Base-by-base conservation (phyloP, 2,113 vertebrate genomes). In the Lynx canadensis region DNA sequence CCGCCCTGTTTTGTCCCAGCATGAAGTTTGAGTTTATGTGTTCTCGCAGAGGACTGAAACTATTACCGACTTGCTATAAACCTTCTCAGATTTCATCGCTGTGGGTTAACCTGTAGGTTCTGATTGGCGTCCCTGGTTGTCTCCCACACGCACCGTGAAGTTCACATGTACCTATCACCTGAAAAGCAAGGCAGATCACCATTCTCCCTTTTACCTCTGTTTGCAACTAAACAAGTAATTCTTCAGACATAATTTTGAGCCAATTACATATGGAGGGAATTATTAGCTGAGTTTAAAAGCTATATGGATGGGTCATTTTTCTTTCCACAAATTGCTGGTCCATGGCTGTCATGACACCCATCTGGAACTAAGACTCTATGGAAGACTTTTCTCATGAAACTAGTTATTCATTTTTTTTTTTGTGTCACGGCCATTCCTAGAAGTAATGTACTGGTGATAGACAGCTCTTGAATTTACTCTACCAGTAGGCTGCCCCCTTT, bases 51-150 rank as follows among this genome's bases (percentile, higher is more conserved):
- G 98, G 98, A 98, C 98, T 99, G 98, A 98, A 99, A 98, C 98
- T 98, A 98, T 99, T 99, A 99, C 98, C 98, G 98, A 99, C 98
- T 99, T 98, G 99, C 99, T 99, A 99, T 99, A 99, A 99, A 99
- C 98, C 98, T 93, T 98, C 99, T 99, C 99, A 97, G 98, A 98
- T 99, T 99, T 99, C 99, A 99, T 98, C 98, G 98, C 98, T 96
- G 33, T 98, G 97, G 98, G 98, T 98, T 98, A 89, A 98, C 98
- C 96, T 97, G 89, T 96, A 96, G 97, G 97, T 98, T 98, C 97
- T 93, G 76, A 98, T 68, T 96, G 92, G 94, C 98, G 36, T 96
- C 96, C 97, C 94, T 97, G 92, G 96, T 97, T 36, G 36, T 96
- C 68, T 98, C 96, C 79, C 85, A 97, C 82, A 95, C 96, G 93